Evolutionary conservation across 2,888 invertebrate species (phyloP), one percentile per base, ranked within the genome.

Genomic region (Mechanitis mazaeus): DNA sequence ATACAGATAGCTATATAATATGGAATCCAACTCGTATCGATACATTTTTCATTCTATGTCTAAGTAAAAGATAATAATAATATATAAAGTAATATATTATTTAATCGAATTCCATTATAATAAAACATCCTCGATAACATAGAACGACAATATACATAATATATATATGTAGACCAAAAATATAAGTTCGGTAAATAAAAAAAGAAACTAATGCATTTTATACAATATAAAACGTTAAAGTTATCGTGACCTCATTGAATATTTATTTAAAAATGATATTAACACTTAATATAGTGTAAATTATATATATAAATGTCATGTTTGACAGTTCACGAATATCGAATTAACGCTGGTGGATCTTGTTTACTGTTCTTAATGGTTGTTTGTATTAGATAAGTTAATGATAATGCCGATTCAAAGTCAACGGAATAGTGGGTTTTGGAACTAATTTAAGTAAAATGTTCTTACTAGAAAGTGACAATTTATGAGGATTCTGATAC

Each of bases 281-380:
- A 63, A 63, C 66, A 68, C 70, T 68, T 69, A 69, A 64, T 70
- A 57, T 59, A 68, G 64, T 70, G 68, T 67, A 45, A 70, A 73
- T 72, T 68, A 64, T 57, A 66, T 70, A 64, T 68, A 67, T 63
- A 69, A 70, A 71, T 71, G 65, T 65, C 61, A 56, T 65, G 72
- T 77, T 73, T 64, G 66, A 58, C 55, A 63, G 71, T 75, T 50
- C 77, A 75, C 73, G 78, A 70, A 61, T 64, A 62, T 45, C 60
- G 55, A 66, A 64, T 73, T 50, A 50, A 53, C 50, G 20, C 38
- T 53, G 20, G 28, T 20, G 4, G 42, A 31, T 6, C 31, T 50
- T 50, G 31, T 50, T 50, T n/a, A 50, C 28, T 50, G 28, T 50
- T 31, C 50, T 9, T 28, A 50, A 28, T 50, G 31, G 31, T 50